phyloP scores from a whole-genome alignment of 2,797 vertebrate genomes.

The Falco cherrug region DNA sequence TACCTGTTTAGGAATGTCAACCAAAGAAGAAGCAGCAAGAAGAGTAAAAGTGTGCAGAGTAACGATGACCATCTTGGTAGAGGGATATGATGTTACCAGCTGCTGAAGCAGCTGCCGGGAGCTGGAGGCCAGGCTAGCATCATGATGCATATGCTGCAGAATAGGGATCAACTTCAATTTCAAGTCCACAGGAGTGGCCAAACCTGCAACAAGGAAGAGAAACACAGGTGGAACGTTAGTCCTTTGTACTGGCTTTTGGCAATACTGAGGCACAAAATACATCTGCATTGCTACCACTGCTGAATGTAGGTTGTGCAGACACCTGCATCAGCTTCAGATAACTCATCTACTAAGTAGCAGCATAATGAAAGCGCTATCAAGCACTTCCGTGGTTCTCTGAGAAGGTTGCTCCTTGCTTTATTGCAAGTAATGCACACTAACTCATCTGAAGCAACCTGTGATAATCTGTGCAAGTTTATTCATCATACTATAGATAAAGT shows the following conservation, averaged over 20 bases:
- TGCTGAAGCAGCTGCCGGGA: constrained; percentile 93
- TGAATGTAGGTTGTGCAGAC: background rate
- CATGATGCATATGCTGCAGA: constrained; percentile 98
- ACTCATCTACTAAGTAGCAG: background rate
- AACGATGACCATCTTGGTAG: constrained; percentile 95
- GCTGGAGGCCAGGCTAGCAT: constrained; percentile 91
- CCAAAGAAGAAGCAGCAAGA: constrained; percentile 92
- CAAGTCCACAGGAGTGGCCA: constrained; percentile 94
- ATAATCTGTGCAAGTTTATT: background rate
- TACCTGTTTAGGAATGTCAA: constrained; percentile 98
- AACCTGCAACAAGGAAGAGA: constrained; percentile 72
- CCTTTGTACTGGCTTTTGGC: background rate
- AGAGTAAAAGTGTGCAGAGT: constrained; percentile 96
- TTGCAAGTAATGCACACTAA: background rate
- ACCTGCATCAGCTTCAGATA: background rate
- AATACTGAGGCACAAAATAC: background rate
- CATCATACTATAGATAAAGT: fast-evolving
- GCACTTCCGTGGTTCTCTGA: background rate
- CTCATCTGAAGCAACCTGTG: background rate
- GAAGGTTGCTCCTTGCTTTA: background rate
- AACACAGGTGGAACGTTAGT: background rate
- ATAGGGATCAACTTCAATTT: constrained; percentile 97
- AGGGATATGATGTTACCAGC: constrained; percentile 93
- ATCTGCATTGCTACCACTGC: background rate
- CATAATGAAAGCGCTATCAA: background rate